phyloP scores from a whole-genome alignment of 2,888 invertebrate species.

The Cheilosia soror region DNA sequence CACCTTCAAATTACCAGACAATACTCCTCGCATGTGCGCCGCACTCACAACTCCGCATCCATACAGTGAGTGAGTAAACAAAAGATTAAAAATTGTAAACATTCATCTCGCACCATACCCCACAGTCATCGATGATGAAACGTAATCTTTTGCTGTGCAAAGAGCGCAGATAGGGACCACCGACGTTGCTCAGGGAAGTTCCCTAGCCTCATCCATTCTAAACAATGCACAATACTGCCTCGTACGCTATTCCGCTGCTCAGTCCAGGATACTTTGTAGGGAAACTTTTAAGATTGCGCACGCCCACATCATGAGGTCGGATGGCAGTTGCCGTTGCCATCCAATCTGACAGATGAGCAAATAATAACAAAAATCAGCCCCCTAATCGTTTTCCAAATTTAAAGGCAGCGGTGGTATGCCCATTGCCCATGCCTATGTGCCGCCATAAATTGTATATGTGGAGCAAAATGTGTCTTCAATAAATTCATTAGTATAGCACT shows the following conservation, averaged over 20 bases:
- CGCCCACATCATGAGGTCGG: slow-evolving; percentile 68
- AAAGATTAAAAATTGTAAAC: slow-evolving; percentile 70
- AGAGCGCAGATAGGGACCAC: slow-evolving; percentile 64
- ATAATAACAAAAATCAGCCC: slow-evolving; percentile 69
- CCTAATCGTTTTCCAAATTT: slow-evolving; percentile 63
- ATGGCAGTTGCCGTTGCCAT: slow-evolving; percentile 52
- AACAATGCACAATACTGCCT: slow-evolving; percentile 57
- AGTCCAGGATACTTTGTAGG: slow-evolving; percentile 76
- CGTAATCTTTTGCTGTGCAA: slow-evolving; percentile 73
- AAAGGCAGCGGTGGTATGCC: slow-evolving; percentile 19
- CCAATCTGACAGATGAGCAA: slow-evolving; percentile 66
- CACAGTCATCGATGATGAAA: slow-evolving; percentile 63
- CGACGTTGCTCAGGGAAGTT: slow-evolving; percentile 65
- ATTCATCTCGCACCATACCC: slow-evolving; percentile 60
- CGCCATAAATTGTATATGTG: slow-evolving; percentile 20
- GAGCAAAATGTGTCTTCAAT: slow-evolving; percentile 63
- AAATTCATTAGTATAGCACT: slow-evolving; percentile 76
- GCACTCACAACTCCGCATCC: slow-evolving; percentile 3
- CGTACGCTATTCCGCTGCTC: slow-evolving; percentile 41
- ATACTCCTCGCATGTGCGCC: slow-evolving; percentile 29
- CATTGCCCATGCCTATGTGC: neutral
- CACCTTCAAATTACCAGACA: slow-evolving; percentile 66
- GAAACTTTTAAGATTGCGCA: slow-evolving; percentile 72
- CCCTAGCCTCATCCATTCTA: slow-evolving; percentile 67
- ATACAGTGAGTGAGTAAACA: slow-evolving; percentile 53